Percentiles rank a stretch among this genome's conserved stretches.
These are phyloP conservation scores for Ceyx erithaca DNA, from an alignment of 2,797 vertebrate genomes.

Conservation along the genomic window DNA sequence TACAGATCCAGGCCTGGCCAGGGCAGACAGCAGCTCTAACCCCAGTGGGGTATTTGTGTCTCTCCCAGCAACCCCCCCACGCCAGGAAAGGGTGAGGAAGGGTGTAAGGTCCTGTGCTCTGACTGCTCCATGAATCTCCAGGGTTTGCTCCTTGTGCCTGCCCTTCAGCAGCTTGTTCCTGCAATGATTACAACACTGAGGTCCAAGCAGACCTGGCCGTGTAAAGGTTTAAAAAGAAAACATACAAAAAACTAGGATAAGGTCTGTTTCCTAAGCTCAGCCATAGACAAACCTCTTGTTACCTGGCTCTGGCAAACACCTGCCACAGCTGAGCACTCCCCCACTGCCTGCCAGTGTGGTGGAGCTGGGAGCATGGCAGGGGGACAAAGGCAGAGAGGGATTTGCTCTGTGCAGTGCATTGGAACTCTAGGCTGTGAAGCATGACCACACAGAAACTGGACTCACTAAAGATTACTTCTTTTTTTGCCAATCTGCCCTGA, in stretches of 20 bases:
- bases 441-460: background rate
- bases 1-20: background rate
- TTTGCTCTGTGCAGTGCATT: background rate
- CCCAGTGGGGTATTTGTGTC: background rate
- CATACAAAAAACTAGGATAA: background rate
- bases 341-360: background rate
- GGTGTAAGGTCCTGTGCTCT: background rate
- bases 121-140: accelerated
- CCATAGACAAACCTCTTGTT: background rate
- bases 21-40: background rate
- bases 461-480: background rate
- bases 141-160: background rate
- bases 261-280: background rate
- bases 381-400: background rate
- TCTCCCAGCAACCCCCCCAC: background rate
- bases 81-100: background rate
- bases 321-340: background rate
- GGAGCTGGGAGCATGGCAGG: background rate
- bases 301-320: background rate
- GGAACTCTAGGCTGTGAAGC: background rate
- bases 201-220: background rate
- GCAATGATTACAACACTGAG: background rate
- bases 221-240: background rate
- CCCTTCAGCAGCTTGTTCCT: background rate
- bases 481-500: background rate